phyloP scores from a whole-genome alignment of 2,797 vertebrate species.

The Glyptemys insculpta region DNA sequence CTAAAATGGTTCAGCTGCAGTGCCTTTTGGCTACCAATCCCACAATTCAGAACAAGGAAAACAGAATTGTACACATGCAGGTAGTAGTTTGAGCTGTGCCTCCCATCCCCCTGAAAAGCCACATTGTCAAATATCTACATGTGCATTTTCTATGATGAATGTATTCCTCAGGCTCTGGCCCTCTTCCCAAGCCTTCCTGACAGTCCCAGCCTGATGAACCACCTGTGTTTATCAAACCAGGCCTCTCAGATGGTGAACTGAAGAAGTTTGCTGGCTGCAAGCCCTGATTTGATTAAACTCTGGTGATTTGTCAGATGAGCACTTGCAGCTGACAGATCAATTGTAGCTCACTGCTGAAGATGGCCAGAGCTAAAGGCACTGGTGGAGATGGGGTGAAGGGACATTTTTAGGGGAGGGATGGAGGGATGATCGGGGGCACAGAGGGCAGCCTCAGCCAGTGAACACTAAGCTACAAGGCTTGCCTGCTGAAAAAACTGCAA shows the following conservation, averaged over 20 bases:
- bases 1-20: neutral
- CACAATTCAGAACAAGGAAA: neutral
- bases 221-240: neutral
- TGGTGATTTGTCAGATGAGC: neutral
- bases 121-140: neutral
- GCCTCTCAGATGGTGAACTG: neutral
- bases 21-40: neutral
- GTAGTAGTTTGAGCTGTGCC: neutral
- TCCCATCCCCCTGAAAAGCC: neutral
- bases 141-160: neutral
- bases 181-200: neutral
- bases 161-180: neutral
- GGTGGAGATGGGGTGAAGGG: neutral
- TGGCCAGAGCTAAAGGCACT: neutral
- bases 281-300: neutral
- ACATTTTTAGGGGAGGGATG: rapidly evolving
- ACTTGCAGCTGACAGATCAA: neutral
- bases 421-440: neutral
- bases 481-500: neutral
- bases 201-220: neutral
- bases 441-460: neutral
- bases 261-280: neutral
- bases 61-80: neutral
- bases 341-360: neutral
- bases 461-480: neutral